phyloP scores from a whole-genome alignment of 2,888 invertebrate species.

The Apotomis betuletana region DNA sequence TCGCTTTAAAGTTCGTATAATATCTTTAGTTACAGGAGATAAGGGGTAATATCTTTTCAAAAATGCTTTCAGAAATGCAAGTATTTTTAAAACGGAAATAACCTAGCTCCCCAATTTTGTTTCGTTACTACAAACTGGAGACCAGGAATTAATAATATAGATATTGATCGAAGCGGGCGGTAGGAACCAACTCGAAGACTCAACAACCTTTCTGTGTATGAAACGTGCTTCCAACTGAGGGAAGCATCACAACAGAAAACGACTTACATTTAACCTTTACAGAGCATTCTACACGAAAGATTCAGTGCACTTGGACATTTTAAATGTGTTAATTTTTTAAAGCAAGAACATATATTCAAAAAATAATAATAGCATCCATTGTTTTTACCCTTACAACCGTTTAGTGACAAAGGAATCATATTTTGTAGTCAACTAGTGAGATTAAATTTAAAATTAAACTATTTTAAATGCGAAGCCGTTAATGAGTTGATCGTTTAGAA shows the following conservation, averaged over 20 bases:
- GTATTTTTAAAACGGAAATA: neutral
- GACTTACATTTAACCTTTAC: neutral
- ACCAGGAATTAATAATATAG: too few relatives aligned
- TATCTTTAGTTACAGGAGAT: neutral
- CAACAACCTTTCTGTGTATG: conserved; percentile 16
- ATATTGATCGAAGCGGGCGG: neutral
- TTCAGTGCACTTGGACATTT: neutral
- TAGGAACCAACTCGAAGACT: neutral
- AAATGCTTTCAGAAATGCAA: conserved; percentile 33
- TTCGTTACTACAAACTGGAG: too few relatives aligned
- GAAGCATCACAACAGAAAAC: conserved; percentile 28
- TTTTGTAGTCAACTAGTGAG: too few relatives aligned
- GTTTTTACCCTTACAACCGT: too few relatives aligned
- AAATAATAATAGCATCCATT: too few relatives aligned
- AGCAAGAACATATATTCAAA: too few relatives aligned
- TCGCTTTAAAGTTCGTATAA: neutral
- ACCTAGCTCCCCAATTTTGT: neutral
- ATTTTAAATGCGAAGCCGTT: too few relatives aligned
- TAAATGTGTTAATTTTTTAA: neutral
- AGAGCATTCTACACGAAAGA: conserved; percentile 1
- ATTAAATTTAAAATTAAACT: too few relatives aligned
- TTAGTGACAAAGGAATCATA: too few relatives aligned
- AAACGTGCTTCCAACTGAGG: conserved; percentile 18
- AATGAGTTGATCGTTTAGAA: too few relatives aligned
- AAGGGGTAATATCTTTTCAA: neutral